Evolutionary conservation across 2,888 invertebrate genomes (phyloP).

Genomic region (Congeria kusceri): DNA sequence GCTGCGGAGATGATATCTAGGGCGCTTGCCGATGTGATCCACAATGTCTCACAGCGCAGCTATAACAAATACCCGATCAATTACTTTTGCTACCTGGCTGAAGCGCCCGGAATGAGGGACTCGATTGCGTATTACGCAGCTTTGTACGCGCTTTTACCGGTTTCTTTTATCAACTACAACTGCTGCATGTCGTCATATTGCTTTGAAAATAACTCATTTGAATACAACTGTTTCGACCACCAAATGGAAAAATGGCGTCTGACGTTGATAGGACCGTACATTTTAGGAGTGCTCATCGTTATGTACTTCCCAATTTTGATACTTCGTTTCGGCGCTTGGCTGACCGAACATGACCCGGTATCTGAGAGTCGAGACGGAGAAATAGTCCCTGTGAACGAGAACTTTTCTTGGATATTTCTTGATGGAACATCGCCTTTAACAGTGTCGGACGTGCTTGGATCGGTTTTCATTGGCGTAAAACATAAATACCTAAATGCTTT

Average conservation of each 20-base stretch:
- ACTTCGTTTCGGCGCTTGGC: constrained; percentile 15
- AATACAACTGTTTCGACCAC: neutral
- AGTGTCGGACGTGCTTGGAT: constrained; percentile 3
- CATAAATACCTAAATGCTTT: neutral
- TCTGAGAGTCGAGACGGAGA: neutral
- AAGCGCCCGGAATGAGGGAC: constrained; percentile 22
- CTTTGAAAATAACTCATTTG: neutral
- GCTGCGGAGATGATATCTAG: constrained; percentile 30
- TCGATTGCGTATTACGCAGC: constrained; percentile 26
- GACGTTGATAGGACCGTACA: constrained; percentile 28
- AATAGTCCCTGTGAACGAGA: neutral
- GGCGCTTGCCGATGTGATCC: constrained; percentile 9
- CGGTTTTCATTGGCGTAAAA: constrained; percentile 14
- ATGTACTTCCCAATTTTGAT: constrained; percentile 43
- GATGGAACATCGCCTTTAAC: constrained; percentile 24
- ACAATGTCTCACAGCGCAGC: neutral
- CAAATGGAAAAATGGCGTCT: constrained; percentile 41
- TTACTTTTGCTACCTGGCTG: constrained; percentile 45
- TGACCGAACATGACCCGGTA: constrained; percentile 29
- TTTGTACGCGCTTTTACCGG: constrained; percentile 36
- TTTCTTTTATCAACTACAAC: constrained; percentile 36
- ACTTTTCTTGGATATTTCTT: constrained; percentile 34
- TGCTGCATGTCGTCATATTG: constrained; percentile 32
- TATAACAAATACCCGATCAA: constrained; percentile 22
- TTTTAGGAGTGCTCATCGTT: constrained; percentile 29